Percentiles rank a stretch among this genome's conserved stretches.
Evolutionary conservation across 2,113 vertebrate genomes (phyloP).

Genomic region (Dunckerocampus dactyliophorus): DNA sequence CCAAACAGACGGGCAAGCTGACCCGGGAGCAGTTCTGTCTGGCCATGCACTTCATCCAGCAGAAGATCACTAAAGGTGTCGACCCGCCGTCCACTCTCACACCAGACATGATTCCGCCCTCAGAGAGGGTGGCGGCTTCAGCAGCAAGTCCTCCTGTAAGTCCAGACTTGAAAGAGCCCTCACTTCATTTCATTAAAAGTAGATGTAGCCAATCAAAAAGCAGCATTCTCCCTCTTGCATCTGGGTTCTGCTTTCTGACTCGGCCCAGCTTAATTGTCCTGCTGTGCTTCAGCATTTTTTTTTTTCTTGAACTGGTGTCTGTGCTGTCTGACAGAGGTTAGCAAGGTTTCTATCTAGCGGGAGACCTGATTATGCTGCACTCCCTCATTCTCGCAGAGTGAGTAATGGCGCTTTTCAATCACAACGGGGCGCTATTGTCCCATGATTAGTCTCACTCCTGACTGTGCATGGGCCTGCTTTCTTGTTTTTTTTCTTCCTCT

Average conservation of each 20-base stretch:
- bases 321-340: slow-evolving; percentile 65
- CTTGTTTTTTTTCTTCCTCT: neutral
- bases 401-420: slow-evolving; percentile 53
- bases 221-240: neutral
- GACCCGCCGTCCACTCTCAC: slow-evolving; percentile 87
- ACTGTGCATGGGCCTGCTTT: neutral
- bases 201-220: neutral
- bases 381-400: slow-evolving; percentile 75
- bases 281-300: slow-evolving; percentile 15
- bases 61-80: slow-evolving; percentile 86
- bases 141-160: slow-evolving; percentile 73
- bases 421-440: slow-evolving; percentile 45
- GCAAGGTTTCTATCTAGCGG: slow-evolving; percentile 71
- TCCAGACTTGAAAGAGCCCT: slow-evolving; percentile 12
- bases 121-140: slow-evolving; percentile 75
- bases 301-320: slow-evolving; percentile 26
- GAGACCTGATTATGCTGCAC: slow-evolving; percentile 70
- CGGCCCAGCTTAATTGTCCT: slow-evolving; percentile 6
- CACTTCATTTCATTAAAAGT: neutral
- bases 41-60: slow-evolving; percentile 96
- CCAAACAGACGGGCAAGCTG: slow-evolving; percentile 85
- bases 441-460: neutral
- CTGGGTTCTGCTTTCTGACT: slow-evolving; percentile 3
- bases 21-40: slow-evolving; percentile 92
- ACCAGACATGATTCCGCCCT: slow-evolving; percentile 92